Base-by-base conservation (phyloP, 2,797 vertebrate species). In the Schizopygopsis pylzovi region DNA sequence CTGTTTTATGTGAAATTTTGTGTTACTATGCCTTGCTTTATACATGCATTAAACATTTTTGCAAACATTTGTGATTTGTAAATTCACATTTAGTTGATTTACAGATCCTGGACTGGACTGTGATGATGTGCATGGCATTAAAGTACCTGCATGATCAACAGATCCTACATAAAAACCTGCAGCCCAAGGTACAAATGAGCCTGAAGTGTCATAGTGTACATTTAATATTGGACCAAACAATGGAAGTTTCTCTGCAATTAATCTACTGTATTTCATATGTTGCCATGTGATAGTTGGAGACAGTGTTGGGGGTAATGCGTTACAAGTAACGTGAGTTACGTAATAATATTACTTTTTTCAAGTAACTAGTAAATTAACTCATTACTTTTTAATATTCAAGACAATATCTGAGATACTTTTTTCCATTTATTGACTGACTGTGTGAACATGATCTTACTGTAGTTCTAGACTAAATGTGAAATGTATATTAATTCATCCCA, bases 41-140 rank as follows among this genome's bases (percentile, higher is more conserved):
- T 61, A 13, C 59, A 25, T 25, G n/a, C 11, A 61, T 61, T n/a
- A 43, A 65, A 65, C 4, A 13, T 16, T 0, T 28, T 33, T 33
- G 61, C 25, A 37, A 37, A 25, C 1, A 41, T n/a, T 25, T 20
- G 10, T 68, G 43, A 28, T 22, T 70, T 37, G 11, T 28, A 63
- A 63, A 13, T 28, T 63, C 25, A 54, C 18, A 70, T 81, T 54
- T 13, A 2, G 9, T 47, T 15, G 18, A 25, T 43, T 72, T 28
- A 43, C 49, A 82, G 81, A 82, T 82, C 43, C 9, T 82, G 65
- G 81, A 82, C 81, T 82, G 81, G 81, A 41, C 25, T 59, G 81
- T 71, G 43, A 8, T 28, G 47, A 72, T 72, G 1, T 59, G 81
- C 15, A n/a, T 82, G 81, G 81, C 68, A 13, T 41, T 82, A 13